Evolutionary conservation across 2,888 invertebrate genomes (phyloP).

Genomic region (Sycophila texana): DNA sequence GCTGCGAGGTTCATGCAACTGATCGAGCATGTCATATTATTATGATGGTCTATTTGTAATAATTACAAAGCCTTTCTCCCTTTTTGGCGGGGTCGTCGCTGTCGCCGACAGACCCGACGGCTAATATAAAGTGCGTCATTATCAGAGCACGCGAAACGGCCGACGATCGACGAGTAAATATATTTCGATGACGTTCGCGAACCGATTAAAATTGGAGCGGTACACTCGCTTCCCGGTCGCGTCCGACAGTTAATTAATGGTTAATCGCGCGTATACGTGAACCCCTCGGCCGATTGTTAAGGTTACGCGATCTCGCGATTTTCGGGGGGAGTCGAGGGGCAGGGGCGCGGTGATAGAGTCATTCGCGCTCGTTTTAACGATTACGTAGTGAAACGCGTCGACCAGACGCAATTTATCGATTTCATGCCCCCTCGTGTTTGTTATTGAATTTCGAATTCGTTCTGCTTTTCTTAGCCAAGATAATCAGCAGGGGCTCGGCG

Average conservation of each 20-base stretch:
- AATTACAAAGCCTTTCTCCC: constrained; percentile 59
- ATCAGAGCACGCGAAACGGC: constrained; percentile 66
- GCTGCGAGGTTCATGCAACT: constrained; percentile 44
- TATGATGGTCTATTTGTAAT: constrained; percentile 72
- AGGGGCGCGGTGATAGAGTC: not conserved
- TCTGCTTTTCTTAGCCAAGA: not conserved
- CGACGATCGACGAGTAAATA: constrained; percentile 57
- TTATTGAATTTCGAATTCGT: constrained; percentile 3
- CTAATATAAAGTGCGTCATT: constrained; percentile 72
- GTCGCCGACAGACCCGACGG: constrained; percentile 72
- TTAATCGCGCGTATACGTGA: constrained; percentile 49
- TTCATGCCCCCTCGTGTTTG: not conserved
- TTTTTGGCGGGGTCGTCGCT: constrained; percentile 57
- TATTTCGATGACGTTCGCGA: constrained; percentile 42
- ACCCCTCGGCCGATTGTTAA: constrained; percentile 5
- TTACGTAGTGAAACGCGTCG: constrained; percentile 26
- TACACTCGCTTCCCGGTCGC: constrained; percentile 28
- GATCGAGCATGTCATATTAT: constrained; percentile 64
- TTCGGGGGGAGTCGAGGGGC: not conserved
- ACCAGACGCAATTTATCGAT: not conserved
- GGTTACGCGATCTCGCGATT: constrained; percentile 24
- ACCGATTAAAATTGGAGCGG: constrained; percentile 60
- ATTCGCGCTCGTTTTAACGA: constrained; percentile 26
- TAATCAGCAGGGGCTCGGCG: too few species aligned
- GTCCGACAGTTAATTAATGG: constrained; percentile 55